Base-by-base conservation (phyloP, 2,888 invertebrate genomes). In the Melanostoma mellinum region DNA sequence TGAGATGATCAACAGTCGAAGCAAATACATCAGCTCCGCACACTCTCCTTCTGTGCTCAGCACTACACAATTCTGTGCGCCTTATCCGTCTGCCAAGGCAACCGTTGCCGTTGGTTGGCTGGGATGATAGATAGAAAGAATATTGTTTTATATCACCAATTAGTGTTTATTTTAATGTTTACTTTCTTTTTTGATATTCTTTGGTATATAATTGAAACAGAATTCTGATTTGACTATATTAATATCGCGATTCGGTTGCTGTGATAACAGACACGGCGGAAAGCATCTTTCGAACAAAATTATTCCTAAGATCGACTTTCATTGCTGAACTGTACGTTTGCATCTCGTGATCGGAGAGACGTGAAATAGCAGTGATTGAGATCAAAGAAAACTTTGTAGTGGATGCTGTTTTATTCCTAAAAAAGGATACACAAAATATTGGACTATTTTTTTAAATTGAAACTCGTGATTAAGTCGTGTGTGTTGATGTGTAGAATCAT, bases 401-500 rank as follows among this genome's bases (percentile, higher is more conserved):
- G 20, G 20, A 20, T 20, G 20, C 20, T 20, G 20, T 20, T 20
- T 20, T 20, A 20, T 20, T 20, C 20, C 1, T 20, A 20, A 20
- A 20, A 20, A 20, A 20, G 20, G 20, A 20, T 20, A 20, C 20
- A 20, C 20, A 20, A 20, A 1, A 20, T 20, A 20, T 20, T 20
- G 20, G 20, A 20, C 20, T 20, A 55, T 55, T 56, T 56, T 33
- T 53, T 42, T 42, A 20, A 61, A 44, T 3, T 48, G 58, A 44
- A 60, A 48, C 69, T 80, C 76, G 80, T 80, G 75, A 80, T 76
- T 67, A 58, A 58, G 56, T 58, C 42, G 36, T 53, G 46, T 42
- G 52, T 32, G 50, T 55, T 73, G 65, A 40, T 50, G 8, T 55
- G 30, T 44, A 42, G 44, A 52, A 36, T 48, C 63, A 46, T 10